These are phyloP conservation scores for Drosophila trichaetosa DNA, from an alignment of 2,888 invertebrate genomes.

Conservation along the genomic window DNA sequence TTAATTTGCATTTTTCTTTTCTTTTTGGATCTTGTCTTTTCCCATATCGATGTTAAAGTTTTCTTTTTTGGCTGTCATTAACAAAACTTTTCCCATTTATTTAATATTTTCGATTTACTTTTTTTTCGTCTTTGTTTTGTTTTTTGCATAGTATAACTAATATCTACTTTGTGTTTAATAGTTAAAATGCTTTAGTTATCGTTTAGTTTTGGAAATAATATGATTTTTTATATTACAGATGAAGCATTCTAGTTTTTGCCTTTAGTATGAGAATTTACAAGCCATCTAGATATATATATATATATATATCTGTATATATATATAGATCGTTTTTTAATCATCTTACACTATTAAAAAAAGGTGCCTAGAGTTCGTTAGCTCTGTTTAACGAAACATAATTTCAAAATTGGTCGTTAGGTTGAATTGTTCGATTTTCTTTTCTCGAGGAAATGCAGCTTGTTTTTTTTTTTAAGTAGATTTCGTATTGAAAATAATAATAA, in stretches of 20 bases:
- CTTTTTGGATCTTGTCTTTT: conserved; percentile 21
- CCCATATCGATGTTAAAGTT: conserved; percentile 26
- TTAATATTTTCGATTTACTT: conserved; percentile 16
- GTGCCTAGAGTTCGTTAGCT: conserved; percentile 49
- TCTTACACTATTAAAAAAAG: conserved; percentile 37
- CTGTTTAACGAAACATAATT: conserved; percentile 48
- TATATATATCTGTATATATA: conserved; percentile 33
- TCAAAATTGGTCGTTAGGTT: conserved; percentile 80
- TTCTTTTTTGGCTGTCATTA: conserved; percentile 52
- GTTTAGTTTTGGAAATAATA: conserved; percentile 56
- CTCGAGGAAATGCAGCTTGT: conserved; percentile 28
- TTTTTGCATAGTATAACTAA: conserved; percentile 39
- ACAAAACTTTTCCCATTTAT: conserved; percentile 42
- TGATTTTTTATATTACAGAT: conserved; percentile 73
- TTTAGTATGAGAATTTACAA: conserved; percentile 75
- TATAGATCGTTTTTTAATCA: conserved; percentile 30
- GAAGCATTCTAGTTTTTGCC: conserved; percentile 62
- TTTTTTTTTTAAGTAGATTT: neutral
- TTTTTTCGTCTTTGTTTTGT: neutral
- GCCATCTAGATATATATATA: conserved; percentile 54
- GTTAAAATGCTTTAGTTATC: conserved; percentile 67
- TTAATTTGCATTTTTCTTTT: conserved; percentile 4
- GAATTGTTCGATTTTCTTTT: conserved; percentile 41
- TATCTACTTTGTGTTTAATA: conserved; percentile 48
- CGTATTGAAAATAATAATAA: neutral